Percentiles rank a stretch among this genome's conserved stretches.
These are phyloP conservation scores for Pseudorhiza aurosa DNA, from an alignment of 30 jellyfish, hydroid and myxozoan genomes.

Conservation along the genomic window DNA sequence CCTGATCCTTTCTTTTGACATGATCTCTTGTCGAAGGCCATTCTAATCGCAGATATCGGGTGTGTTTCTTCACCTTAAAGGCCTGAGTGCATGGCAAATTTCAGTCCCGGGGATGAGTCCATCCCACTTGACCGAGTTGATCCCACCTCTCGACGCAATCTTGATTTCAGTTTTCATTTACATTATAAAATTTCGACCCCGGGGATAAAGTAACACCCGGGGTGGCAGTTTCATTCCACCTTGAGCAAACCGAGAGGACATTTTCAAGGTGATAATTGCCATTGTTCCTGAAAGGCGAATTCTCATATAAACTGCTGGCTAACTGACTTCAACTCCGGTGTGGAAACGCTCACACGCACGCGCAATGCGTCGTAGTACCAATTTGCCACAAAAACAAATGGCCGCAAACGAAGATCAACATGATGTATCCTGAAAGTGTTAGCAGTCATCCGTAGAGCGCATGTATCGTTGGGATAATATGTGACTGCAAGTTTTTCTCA, in stretches of 20 bases:
- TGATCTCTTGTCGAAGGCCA: too few species aligned
- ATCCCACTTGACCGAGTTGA: background rate
- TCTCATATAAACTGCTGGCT: background rate
- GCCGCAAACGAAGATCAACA: background rate
- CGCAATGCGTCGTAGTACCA: conserved; percentile 11
- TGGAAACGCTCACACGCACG: background rate
- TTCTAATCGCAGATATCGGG: too few species aligned
- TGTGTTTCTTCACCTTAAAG: too few species aligned
- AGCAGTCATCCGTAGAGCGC: too few species aligned
- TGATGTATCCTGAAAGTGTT: too few species aligned
- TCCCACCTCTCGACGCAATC: background rate
- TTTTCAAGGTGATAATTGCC: background rate
- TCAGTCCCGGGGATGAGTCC: background rate
- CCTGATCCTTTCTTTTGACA: too few species aligned
- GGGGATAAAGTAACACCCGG: background rate
- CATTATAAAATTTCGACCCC: background rate
- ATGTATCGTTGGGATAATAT: too few species aligned
- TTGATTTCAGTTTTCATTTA: background rate
- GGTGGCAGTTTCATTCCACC: background rate
- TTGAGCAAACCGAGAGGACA: background rate
- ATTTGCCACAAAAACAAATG: background rate
- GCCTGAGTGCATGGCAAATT: background rate
- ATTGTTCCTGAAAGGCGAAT: background rate
- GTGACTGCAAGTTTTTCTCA: too few species aligned
- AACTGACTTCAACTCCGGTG: background rate